Evolutionary conservation across 2,113 vertebrate genomes (phyloP).

Genomic region (Neolamprologus modestus): DNA sequence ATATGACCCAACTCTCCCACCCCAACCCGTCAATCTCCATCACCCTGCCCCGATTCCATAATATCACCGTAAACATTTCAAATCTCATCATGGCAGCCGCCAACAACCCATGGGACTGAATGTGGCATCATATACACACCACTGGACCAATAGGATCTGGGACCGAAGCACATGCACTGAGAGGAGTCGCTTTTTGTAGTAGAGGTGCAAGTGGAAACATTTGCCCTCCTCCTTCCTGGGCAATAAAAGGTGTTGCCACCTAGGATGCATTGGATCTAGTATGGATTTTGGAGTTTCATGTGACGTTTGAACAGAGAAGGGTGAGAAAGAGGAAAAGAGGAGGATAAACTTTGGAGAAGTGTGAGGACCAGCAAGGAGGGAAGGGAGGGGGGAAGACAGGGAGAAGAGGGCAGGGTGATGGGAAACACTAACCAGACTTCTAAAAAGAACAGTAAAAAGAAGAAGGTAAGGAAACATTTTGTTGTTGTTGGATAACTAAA

Average conservation of each 20-base stretch:
- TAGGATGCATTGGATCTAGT: conserved; percentile 4
- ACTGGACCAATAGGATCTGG: conserved; percentile 28
- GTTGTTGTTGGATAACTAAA: not conserved
- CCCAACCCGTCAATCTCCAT: not conserved
- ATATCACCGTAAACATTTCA: conserved; percentile 3
- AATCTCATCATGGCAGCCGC: not conserved
- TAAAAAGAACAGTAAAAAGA: conserved; percentile 60
- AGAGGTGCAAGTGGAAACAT: not conserved
- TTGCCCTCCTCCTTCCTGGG: not conserved
- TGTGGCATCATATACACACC: not conserved
- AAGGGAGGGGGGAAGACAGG: not conserved
- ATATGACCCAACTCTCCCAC: conserved; percentile 25
- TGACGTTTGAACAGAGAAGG: conserved; percentile 14
- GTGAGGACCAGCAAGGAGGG: not conserved
- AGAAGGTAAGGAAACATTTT: conserved; percentile 60
- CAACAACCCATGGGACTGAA: conserved; percentile 1
- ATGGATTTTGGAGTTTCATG: conserved; percentile 19
- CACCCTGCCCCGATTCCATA: conserved; percentile 3
- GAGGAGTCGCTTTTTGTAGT: not conserved
- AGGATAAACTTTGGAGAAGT: not conserved
- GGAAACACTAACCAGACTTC: conserved; percentile 72
- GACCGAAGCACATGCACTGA: not conserved
- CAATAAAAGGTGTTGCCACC: not conserved
- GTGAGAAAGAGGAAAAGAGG: not conserved
- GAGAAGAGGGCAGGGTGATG: conserved; percentile 47